These are phyloP conservation scores for Chironomus tentans DNA, from an alignment of 2,888 invertebrate species.

Conservation along the genomic window DNA sequence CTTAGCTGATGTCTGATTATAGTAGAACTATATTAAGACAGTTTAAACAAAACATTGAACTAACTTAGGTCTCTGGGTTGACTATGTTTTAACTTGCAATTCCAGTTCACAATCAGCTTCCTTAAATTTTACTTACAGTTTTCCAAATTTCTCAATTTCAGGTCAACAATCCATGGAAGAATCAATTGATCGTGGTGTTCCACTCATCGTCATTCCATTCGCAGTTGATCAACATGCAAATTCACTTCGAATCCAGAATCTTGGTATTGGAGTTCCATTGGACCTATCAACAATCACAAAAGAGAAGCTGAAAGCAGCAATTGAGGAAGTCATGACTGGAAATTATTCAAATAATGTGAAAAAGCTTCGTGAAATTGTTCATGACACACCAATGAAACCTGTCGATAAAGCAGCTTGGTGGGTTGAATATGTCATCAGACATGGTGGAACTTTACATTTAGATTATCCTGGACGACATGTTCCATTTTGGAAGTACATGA, in stretches of 20 bases:
- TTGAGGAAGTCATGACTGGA: background rate
- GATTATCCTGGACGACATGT: background rate
- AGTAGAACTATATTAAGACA: no score
- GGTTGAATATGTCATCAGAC: background rate
- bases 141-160: background rate
- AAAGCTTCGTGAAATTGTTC: background rate
- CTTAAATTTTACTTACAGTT: no score
- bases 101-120: no score
- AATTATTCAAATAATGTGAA: background rate
- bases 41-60: no score
- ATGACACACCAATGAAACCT: background rate
- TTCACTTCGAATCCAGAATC: conserved; percentile 29
- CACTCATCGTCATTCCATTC: conserved; percentile 41
- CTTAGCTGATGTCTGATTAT: no score
- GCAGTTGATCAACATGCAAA: conserved; percentile 41
- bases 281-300: background rate
- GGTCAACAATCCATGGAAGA: conserved; percentile 43
- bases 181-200: conserved; percentile 40
- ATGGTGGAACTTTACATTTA: background rate
- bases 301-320: background rate
- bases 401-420: background rate
- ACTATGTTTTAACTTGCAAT: no score
- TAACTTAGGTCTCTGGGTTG: no score
- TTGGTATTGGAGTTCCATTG: conserved; percentile 31
- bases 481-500: background rate